phyloP scores from a whole-genome alignment of 2,888 invertebrate species.

The Biston stratarius region DNA sequence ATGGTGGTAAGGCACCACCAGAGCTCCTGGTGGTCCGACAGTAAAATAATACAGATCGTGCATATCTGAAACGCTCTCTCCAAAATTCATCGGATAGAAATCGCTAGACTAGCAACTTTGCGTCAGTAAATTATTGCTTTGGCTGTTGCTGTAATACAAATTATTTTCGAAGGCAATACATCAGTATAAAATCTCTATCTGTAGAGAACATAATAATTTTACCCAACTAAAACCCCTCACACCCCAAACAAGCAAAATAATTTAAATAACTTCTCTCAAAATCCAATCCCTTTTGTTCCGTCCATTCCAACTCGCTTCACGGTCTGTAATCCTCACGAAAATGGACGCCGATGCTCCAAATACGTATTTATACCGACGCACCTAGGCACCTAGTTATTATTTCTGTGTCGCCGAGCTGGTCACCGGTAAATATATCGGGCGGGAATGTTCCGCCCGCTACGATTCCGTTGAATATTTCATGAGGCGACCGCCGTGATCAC shows the following conservation, averaged over 20 bases:
- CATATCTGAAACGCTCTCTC: too few relatives aligned
- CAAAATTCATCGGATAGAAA: too few relatives aligned
- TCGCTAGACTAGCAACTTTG: too few relatives aligned
- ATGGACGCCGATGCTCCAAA: slow-evolving; percentile 47
- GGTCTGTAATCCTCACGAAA: slow-evolving; percentile 41
- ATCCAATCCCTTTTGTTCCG: slow-evolving; percentile 45
- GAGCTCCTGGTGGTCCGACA: too few relatives aligned
- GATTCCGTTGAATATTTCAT: slow-evolving; percentile 75
- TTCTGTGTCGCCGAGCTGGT: slow-evolving; percentile 60
- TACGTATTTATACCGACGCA: slow-evolving; percentile 40
- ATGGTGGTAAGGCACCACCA: too few relatives aligned
- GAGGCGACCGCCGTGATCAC: slow-evolving; percentile 63
- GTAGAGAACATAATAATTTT: slow-evolving; percentile 4
- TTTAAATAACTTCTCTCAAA: slow-evolving; percentile 33
- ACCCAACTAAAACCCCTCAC: slow-evolving; percentile 14
- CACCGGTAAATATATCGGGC: slow-evolving; percentile 71
- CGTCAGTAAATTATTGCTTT: neutral
- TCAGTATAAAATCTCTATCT: neutral
- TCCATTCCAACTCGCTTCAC: slow-evolving; percentile 39
- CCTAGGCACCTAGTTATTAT: slow-evolving; percentile 56
- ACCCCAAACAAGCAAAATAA: slow-evolving; percentile 28
- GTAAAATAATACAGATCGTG: too few relatives aligned
- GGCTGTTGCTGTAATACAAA: neutral
- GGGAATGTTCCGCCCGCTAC: slow-evolving; percentile 56
- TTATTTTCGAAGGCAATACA: neutral